Percentiles rank a stretch among this genome's conserved stretches.
Conservation (phyloP, 2,888 invertebrate species). For the Caradrina clavipalpis region DNA sequence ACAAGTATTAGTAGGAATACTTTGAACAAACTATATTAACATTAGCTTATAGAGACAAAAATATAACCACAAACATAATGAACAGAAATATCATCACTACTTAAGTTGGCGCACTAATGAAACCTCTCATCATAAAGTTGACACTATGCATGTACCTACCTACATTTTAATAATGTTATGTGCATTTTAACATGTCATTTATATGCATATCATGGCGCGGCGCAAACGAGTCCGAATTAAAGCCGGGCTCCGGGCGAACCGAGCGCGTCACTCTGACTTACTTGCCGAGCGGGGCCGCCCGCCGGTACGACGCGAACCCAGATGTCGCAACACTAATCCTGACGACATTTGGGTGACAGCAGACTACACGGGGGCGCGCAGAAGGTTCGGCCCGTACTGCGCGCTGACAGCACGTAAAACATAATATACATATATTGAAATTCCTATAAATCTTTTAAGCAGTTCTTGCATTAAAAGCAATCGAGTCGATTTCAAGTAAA, state of each 20-base stretch:
- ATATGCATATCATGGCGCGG: slow-evolving; percentile 47
- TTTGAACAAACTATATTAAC: too few species aligned
- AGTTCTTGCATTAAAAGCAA: too few species aligned
- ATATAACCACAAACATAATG: slow-evolving; percentile 10
- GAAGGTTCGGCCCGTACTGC: background rate
- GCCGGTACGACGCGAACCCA: slow-evolving; percentile 26
- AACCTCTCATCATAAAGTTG: slow-evolving; percentile 3
- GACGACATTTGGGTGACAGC: slow-evolving; percentile 18
- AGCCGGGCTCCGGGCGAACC: slow-evolving; percentile 32
- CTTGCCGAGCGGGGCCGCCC: background rate
- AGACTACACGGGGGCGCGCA: background rate
- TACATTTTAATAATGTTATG: slow-evolving; percentile 41
- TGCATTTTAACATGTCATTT: slow-evolving; percentile 50
- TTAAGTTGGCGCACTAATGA: slow-evolving; percentile 23
- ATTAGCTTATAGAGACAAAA: too few species aligned
- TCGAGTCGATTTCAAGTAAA: too few species aligned
- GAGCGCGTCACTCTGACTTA: slow-evolving; percentile 38
- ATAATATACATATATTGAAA: too few species aligned
- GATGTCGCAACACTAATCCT: slow-evolving; percentile 52
- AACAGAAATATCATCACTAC: slow-evolving; percentile 3
- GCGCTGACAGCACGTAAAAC: too few species aligned
- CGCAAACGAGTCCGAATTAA: slow-evolving; percentile 41
- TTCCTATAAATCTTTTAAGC: too few species aligned
- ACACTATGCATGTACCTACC: slow-evolving; percentile 13
- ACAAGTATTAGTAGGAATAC: background rate